Percentiles rank a stretch among this genome's conserved stretches.
These are phyloP conservation scores for Saccostrea cuccullata DNA, from an alignment of 1,140 invertebrate species.

Conservation along the genomic window DNA sequence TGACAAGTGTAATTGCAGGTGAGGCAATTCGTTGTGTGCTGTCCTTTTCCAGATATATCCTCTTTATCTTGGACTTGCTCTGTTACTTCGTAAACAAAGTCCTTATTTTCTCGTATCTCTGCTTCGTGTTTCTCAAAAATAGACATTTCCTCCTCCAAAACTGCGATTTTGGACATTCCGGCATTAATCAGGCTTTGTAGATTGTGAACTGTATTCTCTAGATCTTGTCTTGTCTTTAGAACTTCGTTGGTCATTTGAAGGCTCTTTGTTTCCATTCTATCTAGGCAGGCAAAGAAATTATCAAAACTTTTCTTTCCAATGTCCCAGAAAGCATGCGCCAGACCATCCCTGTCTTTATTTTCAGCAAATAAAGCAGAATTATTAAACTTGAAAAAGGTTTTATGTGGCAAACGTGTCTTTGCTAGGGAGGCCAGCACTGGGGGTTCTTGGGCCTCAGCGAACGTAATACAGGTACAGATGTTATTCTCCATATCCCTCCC, in stretches of 20 bases:
- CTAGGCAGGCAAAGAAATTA: slow-evolving; percentile 47
- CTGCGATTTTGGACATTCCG: slow-evolving; percentile 45
- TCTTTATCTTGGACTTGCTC: slow-evolving; percentile 43
- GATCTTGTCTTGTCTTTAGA: slow-evolving; percentile 40
- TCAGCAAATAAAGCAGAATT: slow-evolving; percentile 51
- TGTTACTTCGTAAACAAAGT: slow-evolving; percentile 52
- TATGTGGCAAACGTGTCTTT: slow-evolving; percentile 45
- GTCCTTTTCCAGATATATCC: slow-evolving; percentile 29
- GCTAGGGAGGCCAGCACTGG: slow-evolving; percentile 57
- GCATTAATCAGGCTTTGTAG: slow-evolving; percentile 45
- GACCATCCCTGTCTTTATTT: not conserved
- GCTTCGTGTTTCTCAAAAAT: slow-evolving; percentile 51
- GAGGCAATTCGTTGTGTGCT: slow-evolving; percentile 56
- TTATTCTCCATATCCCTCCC: slow-evolving; percentile 66
- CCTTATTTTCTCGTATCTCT: slow-evolving; percentile 53
- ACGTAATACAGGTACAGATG: slow-evolving; percentile 63
- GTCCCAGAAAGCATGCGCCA: slow-evolving; percentile 51
- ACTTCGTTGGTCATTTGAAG: slow-evolving; percentile 53
- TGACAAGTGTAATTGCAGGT: slow-evolving; percentile 61
- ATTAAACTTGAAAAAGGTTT: slow-evolving; percentile 56
- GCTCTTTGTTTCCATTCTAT: slow-evolving; percentile 47
- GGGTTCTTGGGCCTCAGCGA: slow-evolving; percentile 61
- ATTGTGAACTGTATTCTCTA: slow-evolving; percentile 48
- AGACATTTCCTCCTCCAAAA: slow-evolving; percentile 38
- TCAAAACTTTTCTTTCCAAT: slow-evolving; percentile 47